Conservation (phyloP, 2,888 invertebrate genomes). For the Drosophila recens region DNA sequence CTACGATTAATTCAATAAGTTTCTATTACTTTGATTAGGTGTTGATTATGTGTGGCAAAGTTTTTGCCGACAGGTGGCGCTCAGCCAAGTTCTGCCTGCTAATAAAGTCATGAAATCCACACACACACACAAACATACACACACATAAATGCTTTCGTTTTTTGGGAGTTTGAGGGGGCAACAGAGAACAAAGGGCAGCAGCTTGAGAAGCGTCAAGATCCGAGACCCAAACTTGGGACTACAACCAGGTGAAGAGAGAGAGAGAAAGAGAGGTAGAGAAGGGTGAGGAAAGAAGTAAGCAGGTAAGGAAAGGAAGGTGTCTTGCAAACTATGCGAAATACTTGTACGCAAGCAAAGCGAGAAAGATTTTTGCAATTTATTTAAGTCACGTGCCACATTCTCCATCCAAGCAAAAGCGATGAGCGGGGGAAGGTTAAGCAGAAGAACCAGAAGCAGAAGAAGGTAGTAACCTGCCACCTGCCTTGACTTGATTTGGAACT, state of each 20-base stretch:
- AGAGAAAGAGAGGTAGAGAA: background rate
- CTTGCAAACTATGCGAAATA: conserved; percentile 72
- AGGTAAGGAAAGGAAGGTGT: background rate
- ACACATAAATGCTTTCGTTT: conserved; percentile 56
- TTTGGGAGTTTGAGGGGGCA: conserved; percentile 1
- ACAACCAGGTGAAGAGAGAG: background rate
- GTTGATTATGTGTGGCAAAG: conserved; percentile 72
- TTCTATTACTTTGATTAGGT: conserved; percentile 80
- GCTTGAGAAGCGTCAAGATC: conserved; percentile 8
- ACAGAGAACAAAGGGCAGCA: conserved; percentile 62
- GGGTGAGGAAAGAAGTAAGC: background rate
- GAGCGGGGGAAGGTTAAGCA: background rate
- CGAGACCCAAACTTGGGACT: conserved; percentile 34
- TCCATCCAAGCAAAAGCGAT: conserved; percentile 31
- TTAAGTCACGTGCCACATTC: conserved; percentile 79
- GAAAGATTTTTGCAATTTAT: conserved; percentile 80
- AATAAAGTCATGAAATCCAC: conserved; percentile 70
- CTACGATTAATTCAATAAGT: conserved; percentile 78
- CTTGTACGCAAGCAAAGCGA: conserved; percentile 66
- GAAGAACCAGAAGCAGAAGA: background rate
- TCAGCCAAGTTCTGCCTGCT: conserved; percentile 63
- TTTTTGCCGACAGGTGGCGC: conserved; percentile 62
- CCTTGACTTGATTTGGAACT: conserved; percentile 74
- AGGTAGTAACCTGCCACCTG: conserved; percentile 16
- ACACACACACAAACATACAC: conserved; percentile 37